These are phyloP conservation scores for Myathropa florea DNA, from an alignment of 2,888 invertebrate species.

Conservation along the genomic window DNA sequence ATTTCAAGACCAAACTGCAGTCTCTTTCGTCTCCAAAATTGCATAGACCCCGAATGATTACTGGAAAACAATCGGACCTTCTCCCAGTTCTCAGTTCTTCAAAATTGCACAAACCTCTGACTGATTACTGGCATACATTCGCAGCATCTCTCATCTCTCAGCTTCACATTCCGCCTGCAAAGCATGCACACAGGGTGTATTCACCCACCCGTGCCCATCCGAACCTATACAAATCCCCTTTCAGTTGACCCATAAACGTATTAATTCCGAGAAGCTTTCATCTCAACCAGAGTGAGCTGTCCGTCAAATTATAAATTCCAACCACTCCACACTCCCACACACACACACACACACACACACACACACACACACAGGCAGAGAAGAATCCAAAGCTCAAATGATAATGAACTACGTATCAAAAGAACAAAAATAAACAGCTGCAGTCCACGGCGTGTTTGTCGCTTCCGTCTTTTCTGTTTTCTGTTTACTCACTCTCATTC, in stretches of 20 bases:
- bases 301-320: background rate
- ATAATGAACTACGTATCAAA: background rate
- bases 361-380: background rate
- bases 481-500: background rate
- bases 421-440: background rate
- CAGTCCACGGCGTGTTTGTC: background rate
- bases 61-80: no score
- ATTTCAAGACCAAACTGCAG: no score
- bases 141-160: background rate
- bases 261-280: background rate
- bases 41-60: no score
- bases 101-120: background rate
- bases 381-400: constrained; percentile 1
- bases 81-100: no score
- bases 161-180: background rate
- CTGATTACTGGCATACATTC: background rate
- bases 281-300: background rate
- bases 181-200: background rate
- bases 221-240: background rate
- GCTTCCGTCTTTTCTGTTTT: constrained; percentile 35
- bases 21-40: no score
- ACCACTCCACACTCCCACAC: background rate
- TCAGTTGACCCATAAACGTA: constrained; percentile 19
- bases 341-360: background rate
- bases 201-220: background rate